Percentiles rank a stretch among this genome's conserved stretches.
Evolutionary conservation across 2,113 vertebrate genomes (phyloP).

Genomic region (Phainopepla nitens): DNA sequence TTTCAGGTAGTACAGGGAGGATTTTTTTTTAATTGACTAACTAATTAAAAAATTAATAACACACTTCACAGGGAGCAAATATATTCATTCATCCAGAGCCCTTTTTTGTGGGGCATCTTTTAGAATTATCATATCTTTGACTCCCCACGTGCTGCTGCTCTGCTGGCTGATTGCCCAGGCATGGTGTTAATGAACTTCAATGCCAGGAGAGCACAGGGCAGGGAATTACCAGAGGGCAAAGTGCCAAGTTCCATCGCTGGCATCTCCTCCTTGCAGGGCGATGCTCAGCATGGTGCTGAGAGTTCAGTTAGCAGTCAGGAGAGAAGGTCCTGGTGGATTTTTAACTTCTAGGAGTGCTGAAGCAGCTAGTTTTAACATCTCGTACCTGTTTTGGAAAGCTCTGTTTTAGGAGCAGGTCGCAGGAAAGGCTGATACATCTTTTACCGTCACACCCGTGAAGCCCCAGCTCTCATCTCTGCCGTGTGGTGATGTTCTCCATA

Average conservation of each 20-base stretch:
- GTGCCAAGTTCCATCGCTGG: not conserved
- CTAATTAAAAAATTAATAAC: not conserved
- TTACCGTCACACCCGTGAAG: rapidly evolving
- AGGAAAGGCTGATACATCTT: rapidly evolving
- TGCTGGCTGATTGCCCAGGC: not conserved
- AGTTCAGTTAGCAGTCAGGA: not conserved
- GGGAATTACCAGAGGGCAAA: not conserved
- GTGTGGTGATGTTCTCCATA: rapidly evolving
- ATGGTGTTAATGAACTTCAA: not conserved
- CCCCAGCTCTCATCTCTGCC: rapidly evolving
- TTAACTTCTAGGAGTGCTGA: not conserved
- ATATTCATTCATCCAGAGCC: not conserved
- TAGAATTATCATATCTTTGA: not conserved
- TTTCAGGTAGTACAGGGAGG: not conserved
- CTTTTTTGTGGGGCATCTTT: rapidly evolving
- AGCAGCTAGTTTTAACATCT: not conserved
- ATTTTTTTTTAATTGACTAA: not conserved
- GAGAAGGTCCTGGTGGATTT: rapidly evolving
- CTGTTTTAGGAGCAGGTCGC: rapidly evolving
- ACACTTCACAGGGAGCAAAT: not conserved
- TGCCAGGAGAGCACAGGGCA: not conserved
- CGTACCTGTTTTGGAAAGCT: not conserved
- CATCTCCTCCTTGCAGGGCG: not conserved
- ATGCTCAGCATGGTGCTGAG: rapidly evolving
- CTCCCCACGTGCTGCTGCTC: rapidly evolving